Evolutionary conservation across 2,113 vertebrate species (phyloP).

Genomic region (Uria aalge): DNA sequence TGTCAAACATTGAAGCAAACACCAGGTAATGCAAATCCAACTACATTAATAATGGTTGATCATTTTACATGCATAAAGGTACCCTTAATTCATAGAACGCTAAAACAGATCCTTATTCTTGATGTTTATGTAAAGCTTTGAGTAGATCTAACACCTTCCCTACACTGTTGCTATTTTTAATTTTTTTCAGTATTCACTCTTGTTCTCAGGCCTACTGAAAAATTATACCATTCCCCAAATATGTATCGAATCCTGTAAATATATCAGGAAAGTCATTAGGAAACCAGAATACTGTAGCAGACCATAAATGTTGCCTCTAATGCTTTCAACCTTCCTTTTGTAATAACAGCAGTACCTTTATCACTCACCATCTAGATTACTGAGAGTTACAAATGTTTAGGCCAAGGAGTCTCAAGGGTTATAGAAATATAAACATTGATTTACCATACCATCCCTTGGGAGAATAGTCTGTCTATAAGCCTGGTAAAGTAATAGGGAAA

Average conservation of each 20-base stretch:
- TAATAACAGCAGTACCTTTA: not conserved
- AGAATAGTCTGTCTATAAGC: not conserved
- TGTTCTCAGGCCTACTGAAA: not conserved
- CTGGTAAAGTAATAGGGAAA: not conserved
- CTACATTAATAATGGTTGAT: not conserved
- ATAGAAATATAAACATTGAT: slow-evolving; percentile 57
- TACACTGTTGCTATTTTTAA: not conserved
- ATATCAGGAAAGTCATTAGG: not conserved
- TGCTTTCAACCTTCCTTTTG: not conserved
- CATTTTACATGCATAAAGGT: not conserved
- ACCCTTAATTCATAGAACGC: not conserved
- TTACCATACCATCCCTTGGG: slow-evolving; percentile 8
- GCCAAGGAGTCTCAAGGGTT: slow-evolving; percentile 28
- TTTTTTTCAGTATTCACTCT: not conserved
- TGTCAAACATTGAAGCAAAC: not conserved
- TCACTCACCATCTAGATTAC: slow-evolving; percentile 25
- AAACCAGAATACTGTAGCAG: not conserved
- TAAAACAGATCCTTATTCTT: not conserved
- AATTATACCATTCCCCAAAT: not conserved
- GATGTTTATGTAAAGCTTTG: not conserved
- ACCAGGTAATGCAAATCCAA: not conserved
- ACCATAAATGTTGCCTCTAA: not conserved
- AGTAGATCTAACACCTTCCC: not conserved
- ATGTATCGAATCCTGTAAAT: not conserved
- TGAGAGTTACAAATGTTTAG: slow-evolving; percentile 38